These are phyloP conservation scores for Drosophila pseudoananassae DNA, from an alignment of 1,140 invertebrate species.

Conservation along the genomic window DNA sequence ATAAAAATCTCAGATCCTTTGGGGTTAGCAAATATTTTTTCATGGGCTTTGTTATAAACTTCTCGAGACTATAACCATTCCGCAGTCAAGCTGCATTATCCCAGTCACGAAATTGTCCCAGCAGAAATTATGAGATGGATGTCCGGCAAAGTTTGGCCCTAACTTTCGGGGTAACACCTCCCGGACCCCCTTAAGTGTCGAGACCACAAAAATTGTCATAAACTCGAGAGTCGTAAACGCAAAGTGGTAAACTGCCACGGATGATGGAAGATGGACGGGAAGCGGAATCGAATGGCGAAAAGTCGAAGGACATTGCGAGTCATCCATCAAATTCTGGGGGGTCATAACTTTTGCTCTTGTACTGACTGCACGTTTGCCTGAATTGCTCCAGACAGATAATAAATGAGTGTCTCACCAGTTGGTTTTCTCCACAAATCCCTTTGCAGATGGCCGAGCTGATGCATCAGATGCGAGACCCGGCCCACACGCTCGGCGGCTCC, in stretches of 20 bases:
- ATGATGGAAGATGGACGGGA: slow-evolving; percentile 16
- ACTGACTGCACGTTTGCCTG: slow-evolving; percentile 38
- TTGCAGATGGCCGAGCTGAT: slow-evolving; percentile 83
- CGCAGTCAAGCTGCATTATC: slow-evolving; percentile 21
- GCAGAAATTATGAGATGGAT: slow-evolving; percentile 29
- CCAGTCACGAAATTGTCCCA: slow-evolving; percentile 27
- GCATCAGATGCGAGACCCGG: slow-evolving; percentile 84
- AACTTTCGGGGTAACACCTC: neutral
- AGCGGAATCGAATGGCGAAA: slow-evolving; percentile 3
- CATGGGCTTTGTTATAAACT: slow-evolving; percentile 1
- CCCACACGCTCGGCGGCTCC: slow-evolving; percentile 80
- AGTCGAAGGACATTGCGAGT: slow-evolving; percentile 3
- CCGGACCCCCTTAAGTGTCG: slow-evolving; percentile 47
- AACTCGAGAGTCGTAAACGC: slow-evolving; percentile 56
- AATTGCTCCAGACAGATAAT: neutral
- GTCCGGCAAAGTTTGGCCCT: slow-evolving; percentile 15
- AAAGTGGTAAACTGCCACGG: slow-evolving; percentile 1
- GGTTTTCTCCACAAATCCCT: neutral
- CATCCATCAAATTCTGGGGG: slow-evolving; percentile 21
- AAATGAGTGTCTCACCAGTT: slow-evolving; percentile 14
- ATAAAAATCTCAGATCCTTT: neutral
- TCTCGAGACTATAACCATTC: neutral
- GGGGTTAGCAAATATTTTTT: slow-evolving; percentile 1
- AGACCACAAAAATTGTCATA: slow-evolving; percentile 58
- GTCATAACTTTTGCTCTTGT: slow-evolving; percentile 27